Evolutionary conservation across 2,797 vertebrate species (phyloP).

Genomic region (Fringilla coelebs): DNA sequence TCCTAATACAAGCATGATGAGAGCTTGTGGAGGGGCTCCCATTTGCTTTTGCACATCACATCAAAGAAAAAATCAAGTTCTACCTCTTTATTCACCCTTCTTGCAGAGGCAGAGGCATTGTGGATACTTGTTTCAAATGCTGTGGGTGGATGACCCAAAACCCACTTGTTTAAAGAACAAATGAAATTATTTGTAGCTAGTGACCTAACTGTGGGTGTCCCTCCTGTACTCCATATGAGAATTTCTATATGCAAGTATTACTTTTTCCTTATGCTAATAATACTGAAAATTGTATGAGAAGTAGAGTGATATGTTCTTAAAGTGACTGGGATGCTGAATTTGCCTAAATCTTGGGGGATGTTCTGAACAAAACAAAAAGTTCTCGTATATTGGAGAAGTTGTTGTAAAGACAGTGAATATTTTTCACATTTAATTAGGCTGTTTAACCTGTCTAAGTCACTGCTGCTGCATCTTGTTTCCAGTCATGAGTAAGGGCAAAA

Average conservation of each 20-base stretch:
- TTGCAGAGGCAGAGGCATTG: neutral
- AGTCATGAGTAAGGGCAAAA: neutral
- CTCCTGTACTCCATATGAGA: accelerated
- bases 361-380: neutral
- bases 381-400: neutral
- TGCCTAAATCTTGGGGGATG: neutral
- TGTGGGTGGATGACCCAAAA: neutral
- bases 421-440: neutral
- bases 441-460: neutral
- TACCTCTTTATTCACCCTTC: neutral
- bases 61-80: neutral
- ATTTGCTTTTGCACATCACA: neutral
- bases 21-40: neutral
- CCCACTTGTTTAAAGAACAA: neutral
- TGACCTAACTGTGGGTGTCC: neutral
- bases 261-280: neutral
- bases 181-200: neutral
- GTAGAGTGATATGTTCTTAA: neutral
- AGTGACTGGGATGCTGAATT: neutral
- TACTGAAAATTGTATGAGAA: neutral
- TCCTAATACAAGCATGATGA: neutral
- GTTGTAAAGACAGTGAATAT: neutral
- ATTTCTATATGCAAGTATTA: neutral
- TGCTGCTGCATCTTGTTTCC: neutral
- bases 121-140: neutral